Conservation (phyloP, 2,797 vertebrate species). For the Arremon aurantiirostris region DNA sequence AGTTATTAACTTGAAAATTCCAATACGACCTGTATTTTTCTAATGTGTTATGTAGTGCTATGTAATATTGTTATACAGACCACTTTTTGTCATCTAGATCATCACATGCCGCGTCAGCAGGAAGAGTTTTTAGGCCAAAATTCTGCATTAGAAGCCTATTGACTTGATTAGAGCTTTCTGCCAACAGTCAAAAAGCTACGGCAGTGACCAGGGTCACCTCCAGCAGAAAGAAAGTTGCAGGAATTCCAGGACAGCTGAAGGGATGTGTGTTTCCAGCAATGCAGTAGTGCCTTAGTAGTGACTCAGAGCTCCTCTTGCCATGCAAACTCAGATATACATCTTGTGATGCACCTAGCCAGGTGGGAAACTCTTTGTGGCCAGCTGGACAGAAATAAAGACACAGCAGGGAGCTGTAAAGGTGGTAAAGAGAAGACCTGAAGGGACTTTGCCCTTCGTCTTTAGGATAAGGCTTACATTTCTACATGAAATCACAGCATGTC, state of each 20-base stretch:
- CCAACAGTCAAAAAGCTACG: not conserved
- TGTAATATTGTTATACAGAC: not conserved
- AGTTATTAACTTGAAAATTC: not conserved
- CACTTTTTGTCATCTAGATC: not conserved
- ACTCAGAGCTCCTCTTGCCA: fast-evolving
- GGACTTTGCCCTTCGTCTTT: not conserved
- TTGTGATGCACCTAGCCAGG: not conserved
- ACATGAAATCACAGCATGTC: not conserved
- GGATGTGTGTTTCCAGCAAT: not conserved
- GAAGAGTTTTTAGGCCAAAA: not conserved
- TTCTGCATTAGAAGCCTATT: not conserved
- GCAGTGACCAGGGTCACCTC: not conserved
- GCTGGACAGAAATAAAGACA: not conserved
- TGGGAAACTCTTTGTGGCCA: not conserved
- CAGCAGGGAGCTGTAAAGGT: not conserved
- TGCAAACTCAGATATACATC: not conserved
- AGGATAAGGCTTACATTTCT: not conserved
- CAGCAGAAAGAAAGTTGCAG: not conserved
- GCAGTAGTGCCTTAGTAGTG: not conserved
- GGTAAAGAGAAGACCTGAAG: not conserved
- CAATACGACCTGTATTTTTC: not conserved
- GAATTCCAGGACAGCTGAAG: not conserved
- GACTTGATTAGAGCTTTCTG: not conserved
- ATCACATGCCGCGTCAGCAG: not conserved
- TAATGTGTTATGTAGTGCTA: not conserved